A percentile compares a stretch with the other conserved stretches of the same genome.
These are phyloP conservation scores for Hippocampus barbouri DNA, from an alignment of 2,113 vertebrate genomes.

Conservation along the genomic window DNA sequence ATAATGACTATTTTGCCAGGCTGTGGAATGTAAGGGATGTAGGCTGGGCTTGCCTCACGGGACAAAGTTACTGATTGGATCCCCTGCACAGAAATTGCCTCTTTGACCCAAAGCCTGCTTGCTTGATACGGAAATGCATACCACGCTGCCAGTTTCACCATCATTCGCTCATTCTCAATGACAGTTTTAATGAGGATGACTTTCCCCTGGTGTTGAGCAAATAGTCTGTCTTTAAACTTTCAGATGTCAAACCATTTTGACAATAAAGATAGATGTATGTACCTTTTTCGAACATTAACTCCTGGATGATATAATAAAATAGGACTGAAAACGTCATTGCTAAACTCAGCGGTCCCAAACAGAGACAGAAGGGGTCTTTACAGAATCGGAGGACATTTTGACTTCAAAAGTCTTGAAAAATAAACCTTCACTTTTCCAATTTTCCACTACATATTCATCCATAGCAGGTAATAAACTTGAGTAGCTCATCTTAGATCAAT, in stretches of 20 bases:
- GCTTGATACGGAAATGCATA: slow-evolving; percentile 25
- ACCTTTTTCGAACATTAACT: background rate
- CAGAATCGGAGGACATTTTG: no score
- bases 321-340: background rate
- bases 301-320: background rate
- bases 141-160: slow-evolving; percentile 31
- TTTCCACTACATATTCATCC: no score
- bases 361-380: no score
- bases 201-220: slow-evolving; percentile 5
- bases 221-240: background rate
- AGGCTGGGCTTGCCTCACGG: slow-evolving; percentile 21
- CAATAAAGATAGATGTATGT: background rate
- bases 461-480: no score
- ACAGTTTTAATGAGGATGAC: slow-evolving; percentile 8
- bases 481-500: no score
- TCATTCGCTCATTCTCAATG: slow-evolving; percentile 30
- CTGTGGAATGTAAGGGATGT: slow-evolving; percentile 38
- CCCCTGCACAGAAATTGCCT: slow-evolving; percentile 45
- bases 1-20: slow-evolving; percentile 59
- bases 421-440: no score
- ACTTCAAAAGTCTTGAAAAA: no score
- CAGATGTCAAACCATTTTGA: background rate
- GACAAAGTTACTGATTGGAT: slow-evolving; percentile 43
- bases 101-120: slow-evolving; percentile 13
- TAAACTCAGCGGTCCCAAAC: background rate